phyloP scores from a whole-genome alignment of 2,888 invertebrate genomes.

The Quadriops clusia region DNA sequence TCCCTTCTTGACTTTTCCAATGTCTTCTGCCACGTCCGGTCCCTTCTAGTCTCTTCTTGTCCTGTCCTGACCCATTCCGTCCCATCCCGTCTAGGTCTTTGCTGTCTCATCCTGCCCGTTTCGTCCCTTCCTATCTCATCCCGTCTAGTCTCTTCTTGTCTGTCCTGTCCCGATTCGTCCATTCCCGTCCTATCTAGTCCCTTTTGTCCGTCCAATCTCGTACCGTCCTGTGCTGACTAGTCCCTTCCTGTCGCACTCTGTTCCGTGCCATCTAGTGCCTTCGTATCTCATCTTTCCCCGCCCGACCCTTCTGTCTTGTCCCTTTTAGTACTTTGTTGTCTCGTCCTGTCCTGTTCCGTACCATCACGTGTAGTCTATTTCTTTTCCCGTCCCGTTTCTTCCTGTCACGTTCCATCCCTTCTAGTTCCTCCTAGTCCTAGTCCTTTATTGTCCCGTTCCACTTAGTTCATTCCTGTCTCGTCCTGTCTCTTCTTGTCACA shows the following conservation, averaged over 20 bases:
- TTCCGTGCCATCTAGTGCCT: not conserved
- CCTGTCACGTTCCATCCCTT: no score
- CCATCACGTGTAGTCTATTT: not conserved
- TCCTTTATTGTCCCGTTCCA: not conserved
- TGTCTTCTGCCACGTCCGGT: not conserved
- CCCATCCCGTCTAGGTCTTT: no score
- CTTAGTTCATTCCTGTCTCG: no score
- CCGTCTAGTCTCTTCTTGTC: no score
- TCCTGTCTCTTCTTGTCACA: no score
- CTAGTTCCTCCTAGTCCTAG: not conserved
- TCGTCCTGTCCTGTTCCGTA: constrained; percentile 1
- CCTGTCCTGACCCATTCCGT: not conserved
- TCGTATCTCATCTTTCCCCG: not conserved
- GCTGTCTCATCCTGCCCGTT: no score
- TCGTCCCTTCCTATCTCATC: no score
- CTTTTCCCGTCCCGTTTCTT: constrained; percentile 1
- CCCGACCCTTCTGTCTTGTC: constrained; percentile 1
- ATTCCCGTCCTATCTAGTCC: no score
- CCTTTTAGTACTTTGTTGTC: no score
- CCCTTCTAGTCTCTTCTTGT: no score
- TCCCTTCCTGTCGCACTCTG: not conserved
- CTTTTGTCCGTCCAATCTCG: constrained; percentile 2
- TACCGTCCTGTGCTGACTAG: not conserved
- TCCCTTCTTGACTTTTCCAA: not conserved
- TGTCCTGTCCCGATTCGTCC: no score